Base-by-base conservation (phyloP, 2,797 vertebrate genomes). In the Scolopax bukidnonensis region DNA sequence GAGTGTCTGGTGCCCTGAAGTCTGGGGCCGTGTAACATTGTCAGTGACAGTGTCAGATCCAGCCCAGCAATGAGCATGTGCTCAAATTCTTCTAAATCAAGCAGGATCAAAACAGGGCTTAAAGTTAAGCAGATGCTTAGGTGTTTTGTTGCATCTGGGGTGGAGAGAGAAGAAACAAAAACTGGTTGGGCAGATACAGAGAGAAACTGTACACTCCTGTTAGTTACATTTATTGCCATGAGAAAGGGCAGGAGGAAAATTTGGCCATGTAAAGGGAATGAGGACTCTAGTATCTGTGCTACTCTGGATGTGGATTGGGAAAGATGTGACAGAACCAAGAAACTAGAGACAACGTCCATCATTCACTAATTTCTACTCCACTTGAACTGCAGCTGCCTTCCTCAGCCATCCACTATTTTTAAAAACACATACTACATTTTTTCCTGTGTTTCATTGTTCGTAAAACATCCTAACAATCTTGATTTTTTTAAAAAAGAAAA, bases 11-110 rank as follows among this genome's bases (percentile, higher is more conserved):
- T 60, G n/a, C 24, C 36, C 48, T 78, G 69, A 41, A 60, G 15
- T 7, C 54, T 88, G 53, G 25, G 30, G 9, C 10, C 24, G 3
- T 0, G 1, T 15, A 36, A 32, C 5, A 0, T 14, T 40, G 19
- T 12, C 11, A 56, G 21, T 43, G 63, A 23, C 53, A 32, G 38
- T 53, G 59, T 10, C 5, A 3, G 47, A 54, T 47, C 47, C 47
- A 74, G 43, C 38, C 45, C 67, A 84, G 63, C 28, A 56, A 15
- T 1, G 30, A 61, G 16, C 45, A 57, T 18, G 14, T 57, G 10
- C 27, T 65, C n/a, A 6, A 61, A 54, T 69, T 91, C 2, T 24
- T 12, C 17, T 23, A 53, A 85, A 85, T 12, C 20, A 80, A 59
- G 10, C 9, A 78, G 32, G 16, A 68, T 63, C 1, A 4, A 71